Base-by-base conservation (phyloP, 2,888 invertebrate genomes). In the Nineta flava region DNA sequence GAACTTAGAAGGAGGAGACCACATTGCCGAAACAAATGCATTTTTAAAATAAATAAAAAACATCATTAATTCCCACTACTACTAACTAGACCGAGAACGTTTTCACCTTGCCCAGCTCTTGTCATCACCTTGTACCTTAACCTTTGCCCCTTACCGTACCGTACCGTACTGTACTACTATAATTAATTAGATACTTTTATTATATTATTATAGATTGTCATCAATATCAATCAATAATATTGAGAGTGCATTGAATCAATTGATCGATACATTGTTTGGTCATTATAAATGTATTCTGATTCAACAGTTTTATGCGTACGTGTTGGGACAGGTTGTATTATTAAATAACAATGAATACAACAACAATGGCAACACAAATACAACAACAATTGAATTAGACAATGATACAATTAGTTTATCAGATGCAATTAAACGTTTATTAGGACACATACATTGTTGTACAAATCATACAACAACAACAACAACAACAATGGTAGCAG, bases 221-320 rank as follows among this genome's bases (percentile, higher is more conserved):
- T 79, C 75, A 58, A 72, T 80, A 57, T 82, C 84, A 61, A 64
- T 76, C 48, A 70, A 71, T 17, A 78, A 79, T 54, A 68, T 75
- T 1, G 69, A 74, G 0, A 66, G 76, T 48, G 70, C 74, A 0
- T 59, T 68, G 17, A 58, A 64, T 3, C 70, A 73, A 40, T 66
- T 81, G 21, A 44, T 73, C 34, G 65, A 69, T 7, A 72, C 77
- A 52, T 71, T 82, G 1, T 71, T 73, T 42, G 71, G 76, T 3
- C 82, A 84, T 63, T 82, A 83, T 60, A 73, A 73, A 59, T 74
- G 78, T 41, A 48, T 26, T 15, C n/a, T 31, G 3, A 42, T 85
- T 50, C 86, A 87, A 61, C 88, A 88, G 65, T 81, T 84, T 61
- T 84, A 87, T 59, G 86, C 87, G 1, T 71, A 85, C 53, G 79